Percentiles rank a stretch among this genome's conserved stretches.
Evolutionary conservation across 2,888 invertebrate species (phyloP).

Genomic region (Dioctria rufipes): DNA sequence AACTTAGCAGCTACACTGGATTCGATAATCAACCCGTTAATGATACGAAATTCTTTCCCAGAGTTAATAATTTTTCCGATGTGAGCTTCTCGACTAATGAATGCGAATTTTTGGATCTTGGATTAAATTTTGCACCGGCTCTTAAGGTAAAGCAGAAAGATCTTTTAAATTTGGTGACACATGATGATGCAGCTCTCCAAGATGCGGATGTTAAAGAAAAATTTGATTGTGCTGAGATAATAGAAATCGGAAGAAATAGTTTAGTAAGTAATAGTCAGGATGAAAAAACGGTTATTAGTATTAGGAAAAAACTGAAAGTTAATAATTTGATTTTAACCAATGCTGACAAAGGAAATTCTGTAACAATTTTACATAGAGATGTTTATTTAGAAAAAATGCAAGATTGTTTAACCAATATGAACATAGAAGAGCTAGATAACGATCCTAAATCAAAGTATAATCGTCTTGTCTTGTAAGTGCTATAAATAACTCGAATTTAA

Average conservation of each 20-base stretch:
- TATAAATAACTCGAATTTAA: not conserved
- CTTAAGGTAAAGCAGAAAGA: not conserved
- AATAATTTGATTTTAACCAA: not conserved
- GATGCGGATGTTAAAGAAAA: not conserved
- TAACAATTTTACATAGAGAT: conserved; percentile 5
- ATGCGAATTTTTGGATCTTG: not conserved
- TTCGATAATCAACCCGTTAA: too few species aligned
- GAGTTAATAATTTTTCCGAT: too few species aligned
- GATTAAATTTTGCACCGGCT: not conserved
- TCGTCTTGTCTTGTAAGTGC: not conserved
- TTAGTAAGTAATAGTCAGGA: not conserved
- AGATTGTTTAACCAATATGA: not conserved
- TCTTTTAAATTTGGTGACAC: not conserved
- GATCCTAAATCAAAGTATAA: not conserved
- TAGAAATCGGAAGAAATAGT: not conserved
- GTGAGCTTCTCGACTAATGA: not conserved
- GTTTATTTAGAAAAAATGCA: not conserved
- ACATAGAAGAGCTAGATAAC: not conserved
- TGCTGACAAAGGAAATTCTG: not conserved
- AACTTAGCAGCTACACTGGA: too few species aligned
- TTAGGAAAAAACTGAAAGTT: not conserved
- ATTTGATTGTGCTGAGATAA: not conserved
- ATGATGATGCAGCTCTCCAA: not conserved
- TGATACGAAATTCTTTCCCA: too few species aligned
- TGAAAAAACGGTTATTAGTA: too few species aligned